Base-by-base conservation (phyloP, 2,113 vertebrate species). In the Mobula birostris region DNA sequence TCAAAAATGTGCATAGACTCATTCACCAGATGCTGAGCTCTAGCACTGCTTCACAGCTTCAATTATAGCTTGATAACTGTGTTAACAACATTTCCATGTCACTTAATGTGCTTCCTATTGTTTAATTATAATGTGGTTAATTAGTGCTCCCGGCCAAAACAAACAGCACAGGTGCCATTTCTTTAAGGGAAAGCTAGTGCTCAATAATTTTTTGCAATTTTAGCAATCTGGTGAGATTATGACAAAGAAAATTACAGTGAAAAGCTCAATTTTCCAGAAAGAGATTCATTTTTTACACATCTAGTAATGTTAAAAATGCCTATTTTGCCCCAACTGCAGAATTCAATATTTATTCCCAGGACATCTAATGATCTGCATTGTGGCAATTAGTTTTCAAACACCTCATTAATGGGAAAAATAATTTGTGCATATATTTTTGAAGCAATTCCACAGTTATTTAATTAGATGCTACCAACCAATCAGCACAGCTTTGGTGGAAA, bases 91-190 rank as follows among this genome's bases (percentile, higher is more conserved):
- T 90, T 90, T 90, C 85, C 40, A 58, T 90, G 85, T 90, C 85
- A 90, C n/a, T 90, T 90, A 90, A 90, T 90, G 61, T 90, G 85
- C 85, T 90, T 66, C 85, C 58, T 90, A 90, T 90, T 90, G 85
- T 90, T 90, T 90, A 90, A 90, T 90, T 90, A 90, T 90, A 66
- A 66, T 61, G 85, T 90, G 85, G 61, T 90, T 90, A 90, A 90
- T 90, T 90, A 90, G 85, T 68, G 85, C 61, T 90, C 85, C 85
- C 40, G 85, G 85, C 85, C 85, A 90, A 90, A 90, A 90, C 85
- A 90, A 90, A 90, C 32, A 90, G 85, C 61, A 90, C 85, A 90
- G 61, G 85, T 90, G 85, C 61, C 63, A 63, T 32, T 90, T 90
- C 85, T 90, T 63, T 24, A n/a, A n/a, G 83, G 83, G 27, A 88